A percentile compares a stretch with the other conserved stretches of the same genome.
phyloP scores from a whole-genome alignment of 2,797 vertebrate genomes.

The Rhynchotus rufescens region DNA sequence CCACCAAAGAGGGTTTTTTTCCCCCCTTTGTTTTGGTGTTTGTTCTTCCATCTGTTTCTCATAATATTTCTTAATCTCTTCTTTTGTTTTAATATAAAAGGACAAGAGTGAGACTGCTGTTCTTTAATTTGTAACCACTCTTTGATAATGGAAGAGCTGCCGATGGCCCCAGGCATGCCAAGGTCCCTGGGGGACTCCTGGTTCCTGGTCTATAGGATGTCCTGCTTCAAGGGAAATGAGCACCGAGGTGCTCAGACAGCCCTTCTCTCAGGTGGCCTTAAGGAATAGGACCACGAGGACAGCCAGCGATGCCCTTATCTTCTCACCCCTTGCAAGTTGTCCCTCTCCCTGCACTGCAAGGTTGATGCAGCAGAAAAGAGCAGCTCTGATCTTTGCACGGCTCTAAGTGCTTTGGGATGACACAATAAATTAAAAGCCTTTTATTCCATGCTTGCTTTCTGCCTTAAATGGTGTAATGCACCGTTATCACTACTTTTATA shows the following conservation, averaged over 20 bases:
- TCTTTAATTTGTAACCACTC: not conserved
- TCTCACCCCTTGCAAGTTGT: accelerated
- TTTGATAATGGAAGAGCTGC: not conserved
- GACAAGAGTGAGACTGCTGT: too few relatives aligned
- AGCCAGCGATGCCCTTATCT: not conserved
- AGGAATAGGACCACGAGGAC: not conserved
- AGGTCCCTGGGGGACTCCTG: not conserved
- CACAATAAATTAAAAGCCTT: not conserved
- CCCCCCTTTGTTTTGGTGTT: not conserved
- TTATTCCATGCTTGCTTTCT: not conserved
- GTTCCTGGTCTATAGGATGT: not conserved
- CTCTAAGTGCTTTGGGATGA: not conserved
- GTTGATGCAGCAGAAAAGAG: too few relatives aligned
- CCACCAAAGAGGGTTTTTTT: not conserved
- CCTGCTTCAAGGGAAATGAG: not conserved
- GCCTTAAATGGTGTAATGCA: not conserved
- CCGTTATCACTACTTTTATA: accelerated
- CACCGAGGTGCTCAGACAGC: not conserved
- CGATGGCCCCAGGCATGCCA: not conserved
- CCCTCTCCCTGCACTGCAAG: not conserved
- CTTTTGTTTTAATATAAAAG: not conserved
- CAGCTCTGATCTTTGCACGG: not conserved
- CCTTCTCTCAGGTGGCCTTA: not conserved
- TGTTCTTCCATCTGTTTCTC: not conserved
- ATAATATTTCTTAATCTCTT: not conserved